Conservation (phyloP, 2,888 invertebrate species). For the Dicroscelio sp. region DNA sequence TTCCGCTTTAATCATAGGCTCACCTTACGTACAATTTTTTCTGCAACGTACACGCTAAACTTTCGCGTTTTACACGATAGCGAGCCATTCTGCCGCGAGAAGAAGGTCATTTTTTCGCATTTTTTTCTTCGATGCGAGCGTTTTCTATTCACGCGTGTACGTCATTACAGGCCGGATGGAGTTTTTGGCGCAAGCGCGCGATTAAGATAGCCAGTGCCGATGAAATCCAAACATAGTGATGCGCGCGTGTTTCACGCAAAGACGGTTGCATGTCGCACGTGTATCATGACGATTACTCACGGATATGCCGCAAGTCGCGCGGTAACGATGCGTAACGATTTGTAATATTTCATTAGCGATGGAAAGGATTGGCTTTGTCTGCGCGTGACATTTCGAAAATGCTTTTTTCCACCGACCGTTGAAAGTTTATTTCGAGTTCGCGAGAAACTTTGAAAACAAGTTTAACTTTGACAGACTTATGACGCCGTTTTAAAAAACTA, state of each 20-base stretch:
- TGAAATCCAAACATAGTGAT: constrained; percentile 40
- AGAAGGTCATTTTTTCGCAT: constrained; percentile 68
- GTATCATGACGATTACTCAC: constrained; percentile 66
- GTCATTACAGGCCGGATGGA: constrained; percentile 59
- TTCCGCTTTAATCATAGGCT: too few relatives aligned
- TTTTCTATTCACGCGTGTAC: constrained; percentile 59
- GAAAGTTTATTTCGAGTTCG: not conserved
- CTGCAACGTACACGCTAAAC: constrained; percentile 18
- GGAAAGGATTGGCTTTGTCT: constrained; percentile 63
- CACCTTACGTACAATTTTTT: too few relatives aligned
- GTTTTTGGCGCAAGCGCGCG: constrained; percentile 51
- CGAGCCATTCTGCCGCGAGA: constrained; percentile 10
- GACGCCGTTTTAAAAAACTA: too few relatives aligned
- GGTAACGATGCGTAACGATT: constrained; percentile 77
- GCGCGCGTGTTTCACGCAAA: constrained; percentile 2
- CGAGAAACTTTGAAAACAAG: too few relatives aligned
- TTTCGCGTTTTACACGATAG: constrained; percentile 26
- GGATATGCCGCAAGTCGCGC: constrained; percentile 71
- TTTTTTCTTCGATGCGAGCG: constrained; percentile 16
- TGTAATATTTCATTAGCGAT: constrained; percentile 69
- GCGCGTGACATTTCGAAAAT: constrained; percentile 68
- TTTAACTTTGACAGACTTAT: too few relatives aligned
- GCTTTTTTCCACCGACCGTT: not conserved
- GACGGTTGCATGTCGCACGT: constrained; percentile 68
- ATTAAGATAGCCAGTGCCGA: constrained; percentile 66